Percentiles rank a stretch among this genome's conserved stretches.
Conservation (phyloP, 2,888 invertebrate genomes). For the Mactromeris polynyma region DNA sequence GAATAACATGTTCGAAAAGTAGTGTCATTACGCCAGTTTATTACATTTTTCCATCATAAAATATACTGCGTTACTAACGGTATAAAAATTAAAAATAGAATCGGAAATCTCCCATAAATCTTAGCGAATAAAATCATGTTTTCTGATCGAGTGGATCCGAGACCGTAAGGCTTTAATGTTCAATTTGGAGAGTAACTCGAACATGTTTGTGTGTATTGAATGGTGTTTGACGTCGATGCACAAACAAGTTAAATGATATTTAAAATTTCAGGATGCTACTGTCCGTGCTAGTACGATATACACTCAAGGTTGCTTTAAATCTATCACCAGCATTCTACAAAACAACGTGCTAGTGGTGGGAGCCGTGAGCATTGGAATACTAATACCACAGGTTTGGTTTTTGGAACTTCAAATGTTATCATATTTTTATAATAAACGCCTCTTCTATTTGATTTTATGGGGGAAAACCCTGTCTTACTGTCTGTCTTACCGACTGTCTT, state of each 20-base stretch:
- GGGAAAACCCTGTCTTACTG: too few species aligned
- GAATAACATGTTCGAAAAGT: too few species aligned
- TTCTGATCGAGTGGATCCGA: not conserved
- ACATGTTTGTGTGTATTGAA: not conserved
- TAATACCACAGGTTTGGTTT: slow-evolving; percentile 75
- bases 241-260: not conserved
- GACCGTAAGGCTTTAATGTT: not conserved
- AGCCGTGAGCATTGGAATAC: slow-evolving; percentile 68
- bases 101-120: not conserved
- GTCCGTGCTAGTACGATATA: slow-evolving; percentile 43
- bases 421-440: not conserved
- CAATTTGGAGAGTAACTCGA: not conserved
- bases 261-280: not conserved
- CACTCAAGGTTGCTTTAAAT: slow-evolving; percentile 64
- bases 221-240: not conserved
- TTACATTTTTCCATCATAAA: not conserved
- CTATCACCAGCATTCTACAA: slow-evolving; percentile 53
- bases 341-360: slow-evolving; percentile 65
- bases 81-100: too few species aligned
- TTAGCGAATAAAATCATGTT: not conserved
- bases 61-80: too few species aligned
- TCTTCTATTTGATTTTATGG: not conserved
- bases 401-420: not conserved
- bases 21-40: too few species aligned
- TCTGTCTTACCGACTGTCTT: too few species aligned